Evolutionary conservation across 1,140 invertebrate genomes (phyloP), one percentile per base, ranked within the genome.

Genomic region (Antheraea pernyi): DNA sequence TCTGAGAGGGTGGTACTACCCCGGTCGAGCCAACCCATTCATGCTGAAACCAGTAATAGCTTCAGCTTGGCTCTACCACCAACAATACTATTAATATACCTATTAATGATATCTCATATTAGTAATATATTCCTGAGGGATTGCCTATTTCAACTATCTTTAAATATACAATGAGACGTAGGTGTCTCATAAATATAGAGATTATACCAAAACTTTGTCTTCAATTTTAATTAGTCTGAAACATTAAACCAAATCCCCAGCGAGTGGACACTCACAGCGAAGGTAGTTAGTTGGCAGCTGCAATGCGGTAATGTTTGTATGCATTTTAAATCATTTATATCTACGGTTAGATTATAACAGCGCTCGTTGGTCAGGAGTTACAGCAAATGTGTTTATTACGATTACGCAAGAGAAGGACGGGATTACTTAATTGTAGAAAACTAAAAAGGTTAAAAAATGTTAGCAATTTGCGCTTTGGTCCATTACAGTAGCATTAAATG

Each of bases 261-360:
- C 46, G 11, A 16, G 46, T 53, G 46, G 46, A 53, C 46, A 53
- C 5, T 53, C 46, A n/a, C 46, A 53, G 46, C 16, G 46, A 53
- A 53, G 46, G 46, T 53, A 53, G 46, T 53, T 53, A 53, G 46
- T 53, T 53, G 46, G 46, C 46, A 53, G 16, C 46, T 53, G 46
- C 46, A 53, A 53, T 53, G 46, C 46, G 46, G 46, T 53, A 53
- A 53, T 11, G 46, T 53, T 53, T 53, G 46, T 53, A 53, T 53
- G 46, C 46, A 53, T 53, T 53, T 53, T 53, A n/a, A 16, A 53
- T 53, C 16, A 53, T 53, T 16, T 53, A 53, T n/a, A n/a, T 53
- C 46, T 53, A 53, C 11, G 46, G 16, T 16, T 10, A 16, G 46
- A 53, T 53, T 53, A 53, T 53, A 11, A 53, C 13, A 30, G 4